Percentiles rank a stretch among this genome's conserved stretches.
These are phyloP conservation scores for Torymus tubicola DNA, from an alignment of 2,888 invertebrate genomes.

Conservation along the genomic window DNA sequence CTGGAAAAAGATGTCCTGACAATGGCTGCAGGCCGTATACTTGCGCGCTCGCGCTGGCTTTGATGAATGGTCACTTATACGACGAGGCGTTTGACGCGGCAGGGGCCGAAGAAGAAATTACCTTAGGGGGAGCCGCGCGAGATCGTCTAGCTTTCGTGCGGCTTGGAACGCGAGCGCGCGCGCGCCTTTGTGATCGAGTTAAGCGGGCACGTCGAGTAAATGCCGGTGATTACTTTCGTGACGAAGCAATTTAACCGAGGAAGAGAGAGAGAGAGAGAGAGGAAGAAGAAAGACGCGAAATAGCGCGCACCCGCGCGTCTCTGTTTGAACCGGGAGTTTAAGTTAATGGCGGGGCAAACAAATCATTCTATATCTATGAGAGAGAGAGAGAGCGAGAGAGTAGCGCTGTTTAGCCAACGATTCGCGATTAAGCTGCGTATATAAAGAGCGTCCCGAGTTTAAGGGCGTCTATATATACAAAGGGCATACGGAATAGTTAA, in stretches of 20 bases:
- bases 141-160: too few species aligned
- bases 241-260: constrained; percentile 57
- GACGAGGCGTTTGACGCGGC: background rate
- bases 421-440: too few species aligned
- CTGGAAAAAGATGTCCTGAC: too few species aligned
- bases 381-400: too few species aligned
- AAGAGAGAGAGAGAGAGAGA: constrained; percentile 54
- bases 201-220: constrained; percentile 53
- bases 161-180: too few species aligned
- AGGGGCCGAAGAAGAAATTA: constrained; percentile 13
- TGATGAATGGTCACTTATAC: constrained; percentile 36
- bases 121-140: constrained; percentile 6
- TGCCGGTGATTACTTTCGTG: constrained; percentile 62
- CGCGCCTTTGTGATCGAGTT: too few species aligned
- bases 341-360: constrained; percentile 45
- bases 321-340: background rate
- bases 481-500: too few species aligned
- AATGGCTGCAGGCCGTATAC: background rate
- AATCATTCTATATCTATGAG: constrained; percentile 44
- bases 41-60: background rate
- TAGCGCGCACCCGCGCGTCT: too few species aligned
- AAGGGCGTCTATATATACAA: too few species aligned
- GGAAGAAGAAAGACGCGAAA: constrained; percentile 11
- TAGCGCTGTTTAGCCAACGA: too few species aligned
- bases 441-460: too few species aligned